These are phyloP conservation scores for Pristis pectinata DNA, from an alignment of 2,797 vertebrate genomes.

Conservation along the genomic window DNA sequence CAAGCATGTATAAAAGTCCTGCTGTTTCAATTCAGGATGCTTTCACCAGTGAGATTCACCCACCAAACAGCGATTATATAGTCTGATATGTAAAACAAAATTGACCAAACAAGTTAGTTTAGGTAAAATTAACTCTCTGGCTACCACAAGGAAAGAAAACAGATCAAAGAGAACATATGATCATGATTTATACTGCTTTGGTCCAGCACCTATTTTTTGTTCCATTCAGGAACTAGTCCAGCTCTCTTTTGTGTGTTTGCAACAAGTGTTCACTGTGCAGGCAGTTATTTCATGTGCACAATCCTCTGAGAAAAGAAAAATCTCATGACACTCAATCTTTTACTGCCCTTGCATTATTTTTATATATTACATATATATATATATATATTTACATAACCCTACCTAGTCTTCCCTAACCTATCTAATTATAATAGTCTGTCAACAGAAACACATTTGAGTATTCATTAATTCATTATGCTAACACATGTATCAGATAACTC, in stretches of 20 bases:
- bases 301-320: not conserved
- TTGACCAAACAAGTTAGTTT: not conserved
- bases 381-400: not conserved
- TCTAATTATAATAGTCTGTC: slow-evolving; percentile 16
- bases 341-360: not conserved
- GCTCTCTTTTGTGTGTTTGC: not conserved
- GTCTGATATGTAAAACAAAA: not conserved
- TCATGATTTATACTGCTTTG: not conserved
- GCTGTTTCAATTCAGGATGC: not conserved
- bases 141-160: not conserved
- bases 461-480: not conserved
- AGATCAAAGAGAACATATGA: not conserved
- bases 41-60: not conserved
- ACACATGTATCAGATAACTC: not conserved
- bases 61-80: not conserved
- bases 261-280: not conserved
- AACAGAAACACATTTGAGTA: not conserved
- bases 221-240: not conserved
- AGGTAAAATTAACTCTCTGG: not conserved
- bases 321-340: not conserved
- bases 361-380: too few relatives aligned
- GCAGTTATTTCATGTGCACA: not conserved
- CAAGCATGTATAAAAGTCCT: not conserved
- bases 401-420: not conserved
- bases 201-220: not conserved